A percentile compares a stretch with the other conserved stretches of the same genome.
Evolutionary conservation across 2,797 vertebrate genomes (phyloP).

Genomic region (Dromococcyx pavoninus): DNA sequence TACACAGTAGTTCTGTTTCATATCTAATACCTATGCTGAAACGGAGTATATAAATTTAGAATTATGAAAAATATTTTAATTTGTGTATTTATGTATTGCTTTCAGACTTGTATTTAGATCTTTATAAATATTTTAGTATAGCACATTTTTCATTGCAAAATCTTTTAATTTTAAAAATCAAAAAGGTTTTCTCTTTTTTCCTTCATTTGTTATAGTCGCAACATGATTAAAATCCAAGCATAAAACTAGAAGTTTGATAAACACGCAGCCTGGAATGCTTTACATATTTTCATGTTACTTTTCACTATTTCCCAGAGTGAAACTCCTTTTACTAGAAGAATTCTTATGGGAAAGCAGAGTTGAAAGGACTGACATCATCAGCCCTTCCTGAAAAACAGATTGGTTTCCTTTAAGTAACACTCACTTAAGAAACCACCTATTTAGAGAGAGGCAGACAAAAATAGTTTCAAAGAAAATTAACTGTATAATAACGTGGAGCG

Average conservation of each 20-base stretch:
- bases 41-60: constrained; percentile 5
- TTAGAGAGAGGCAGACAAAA: constrained; percentile 52
- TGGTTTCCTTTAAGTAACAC: constrained; percentile 72
- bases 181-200: not conserved
- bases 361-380: constrained; percentile 61
- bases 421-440: constrained; percentile 69
- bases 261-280: constrained; percentile 33
- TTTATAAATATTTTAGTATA: not conserved
- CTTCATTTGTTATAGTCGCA: not conserved
- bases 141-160: not conserved
- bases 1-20: constrained; percentile 26
- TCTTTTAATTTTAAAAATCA: not conserved
- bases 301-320: constrained; percentile 67
- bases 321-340: constrained; percentile 58
- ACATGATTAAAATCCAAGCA: not conserved
- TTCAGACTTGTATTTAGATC: not conserved
- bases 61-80: not conserved
- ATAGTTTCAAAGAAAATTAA: constrained; percentile 56
- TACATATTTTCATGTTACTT: constrained; percentile 61
- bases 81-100: not conserved
- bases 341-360: constrained; percentile 70
- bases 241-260: constrained; percentile 1
- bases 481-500: constrained; percentile 4
- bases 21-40: constrained; percentile 43
- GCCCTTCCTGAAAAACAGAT: constrained; percentile 68